These are phyloP conservation scores for Xenus cinereus DNA, from an alignment of 2,113 vertebrate genomes.

Conservation along the genomic window DNA sequence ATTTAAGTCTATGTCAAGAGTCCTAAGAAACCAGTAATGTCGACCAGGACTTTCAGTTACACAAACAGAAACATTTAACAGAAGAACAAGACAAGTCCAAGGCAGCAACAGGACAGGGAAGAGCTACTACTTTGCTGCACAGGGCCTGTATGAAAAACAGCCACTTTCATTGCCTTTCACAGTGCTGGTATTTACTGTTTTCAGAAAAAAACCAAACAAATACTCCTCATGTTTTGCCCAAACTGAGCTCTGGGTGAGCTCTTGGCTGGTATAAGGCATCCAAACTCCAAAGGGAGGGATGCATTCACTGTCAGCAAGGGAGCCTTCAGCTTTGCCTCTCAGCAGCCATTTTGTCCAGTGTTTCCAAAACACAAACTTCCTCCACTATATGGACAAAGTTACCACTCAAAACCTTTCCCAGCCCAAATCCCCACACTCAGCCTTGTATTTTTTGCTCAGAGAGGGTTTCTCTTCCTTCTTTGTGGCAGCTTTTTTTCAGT, in stretches of 20 bases:
- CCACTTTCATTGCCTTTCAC: not conserved
- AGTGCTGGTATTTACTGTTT: not conserved
- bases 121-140: not conserved
- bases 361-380: not conserved
- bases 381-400: rapidly evolving
- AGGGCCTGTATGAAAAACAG: not conserved
- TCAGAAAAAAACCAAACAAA: not conserved
- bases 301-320: too few species aligned
- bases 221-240: not conserved
- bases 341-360: not conserved
- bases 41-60: not conserved
- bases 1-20: not conserved
- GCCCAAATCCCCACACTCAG: not conserved
- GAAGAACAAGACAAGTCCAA: not conserved
- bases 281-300: too few species aligned
- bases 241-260: not conserved
- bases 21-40: rapidly evolving
- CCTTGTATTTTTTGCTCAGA: rapidly evolving
- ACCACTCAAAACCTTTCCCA: not conserved
- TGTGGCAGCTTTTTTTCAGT: rapidly evolving
- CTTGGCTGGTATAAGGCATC: not conserved
- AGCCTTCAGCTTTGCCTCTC: not conserved
- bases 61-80: not conserved
- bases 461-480: not conserved
- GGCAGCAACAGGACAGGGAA: not conserved